Percentiles rank a stretch among this genome's conserved stretches.
Evolutionary conservation across 23 tunicate genomes (phyloP).

Genomic region (Styela plicata): DNA sequence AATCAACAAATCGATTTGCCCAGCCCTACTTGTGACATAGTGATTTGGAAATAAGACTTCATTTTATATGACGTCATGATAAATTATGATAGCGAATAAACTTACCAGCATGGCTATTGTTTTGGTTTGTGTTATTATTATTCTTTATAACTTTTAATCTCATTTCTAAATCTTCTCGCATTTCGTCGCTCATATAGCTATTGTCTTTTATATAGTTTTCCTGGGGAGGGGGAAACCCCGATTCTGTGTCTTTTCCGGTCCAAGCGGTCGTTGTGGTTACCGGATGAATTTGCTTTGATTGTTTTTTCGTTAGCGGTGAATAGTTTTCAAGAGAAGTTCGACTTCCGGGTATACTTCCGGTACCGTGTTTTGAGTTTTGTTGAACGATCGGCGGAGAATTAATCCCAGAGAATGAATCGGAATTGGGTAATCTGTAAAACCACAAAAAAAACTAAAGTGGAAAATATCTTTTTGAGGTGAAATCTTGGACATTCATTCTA

Average conservation of each 20-base stretch:
- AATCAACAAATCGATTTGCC: too few species aligned
- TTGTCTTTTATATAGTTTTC: neutral
- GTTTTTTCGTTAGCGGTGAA: neutral
- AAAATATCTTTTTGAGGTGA: too few species aligned
- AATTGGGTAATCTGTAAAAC: too few species aligned
- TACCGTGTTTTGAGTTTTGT: neutral
- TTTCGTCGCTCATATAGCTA: neutral
- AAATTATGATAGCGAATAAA: too few species aligned
- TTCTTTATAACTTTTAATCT: neutral
- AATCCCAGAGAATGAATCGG: neutral
- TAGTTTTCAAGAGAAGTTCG: neutral
- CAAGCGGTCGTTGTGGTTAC: neutral
- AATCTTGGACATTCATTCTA: too few species aligned
- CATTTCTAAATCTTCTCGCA: neutral
- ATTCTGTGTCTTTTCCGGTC: neutral
- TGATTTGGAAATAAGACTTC: too few species aligned
- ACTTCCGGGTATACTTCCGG: neutral
- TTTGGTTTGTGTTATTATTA: slow-evolving; percentile 10
- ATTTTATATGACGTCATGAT: too few species aligned
- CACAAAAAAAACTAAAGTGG: too few species aligned
- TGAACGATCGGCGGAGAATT: neutral
- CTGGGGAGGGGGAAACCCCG: neutral
- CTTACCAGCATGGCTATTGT: slow-evolving; percentile 4
- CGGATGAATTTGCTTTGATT: neutral
- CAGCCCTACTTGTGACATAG: too few species aligned